Conservation (phyloP, 2,113 vertebrate genomes). For the Datnioides undecimradiatus region DNA sequence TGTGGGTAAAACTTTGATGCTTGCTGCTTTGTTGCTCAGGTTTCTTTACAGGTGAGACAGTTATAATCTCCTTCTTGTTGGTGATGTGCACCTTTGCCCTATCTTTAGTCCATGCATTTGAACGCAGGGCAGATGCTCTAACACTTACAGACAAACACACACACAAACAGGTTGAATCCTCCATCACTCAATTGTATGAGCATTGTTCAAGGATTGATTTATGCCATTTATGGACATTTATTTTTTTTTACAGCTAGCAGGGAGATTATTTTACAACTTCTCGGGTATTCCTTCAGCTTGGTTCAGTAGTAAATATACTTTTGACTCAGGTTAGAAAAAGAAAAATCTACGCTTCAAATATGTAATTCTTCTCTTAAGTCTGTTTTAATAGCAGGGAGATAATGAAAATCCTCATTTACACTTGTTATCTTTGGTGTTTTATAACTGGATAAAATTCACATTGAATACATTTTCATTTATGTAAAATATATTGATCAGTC, state of each 20-base stretch:
- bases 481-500: background rate
- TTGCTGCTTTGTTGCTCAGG: slow-evolving; percentile 11
- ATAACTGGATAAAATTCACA: background rate
- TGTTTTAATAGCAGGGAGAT: background rate
- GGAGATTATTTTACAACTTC: slow-evolving; percentile 24
- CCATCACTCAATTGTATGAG: background rate
- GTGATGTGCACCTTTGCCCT: background rate
- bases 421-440: background rate
- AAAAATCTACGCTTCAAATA: background rate
- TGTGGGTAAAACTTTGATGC: slow-evolving; percentile 37
- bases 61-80: background rate
- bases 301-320: background rate
- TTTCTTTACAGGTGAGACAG: slow-evolving; percentile 19
- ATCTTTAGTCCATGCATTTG: background rate
- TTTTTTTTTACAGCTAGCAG: background rate
- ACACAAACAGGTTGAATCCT: background rate
- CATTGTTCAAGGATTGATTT: slow-evolving; percentile 6
- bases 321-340: background rate
- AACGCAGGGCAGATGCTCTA: background rate
- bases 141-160: no score
- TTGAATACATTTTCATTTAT: background rate
- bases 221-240: background rate
- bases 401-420: background rate
- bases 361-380: background rate
- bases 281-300: background rate